A percentile compares a stretch with the other conserved stretches of the same genome.
These are phyloP conservation scores for Carollia perspicillata DNA, from an alignment of 2,113 vertebrate species.

Conservation along the genomic window DNA sequence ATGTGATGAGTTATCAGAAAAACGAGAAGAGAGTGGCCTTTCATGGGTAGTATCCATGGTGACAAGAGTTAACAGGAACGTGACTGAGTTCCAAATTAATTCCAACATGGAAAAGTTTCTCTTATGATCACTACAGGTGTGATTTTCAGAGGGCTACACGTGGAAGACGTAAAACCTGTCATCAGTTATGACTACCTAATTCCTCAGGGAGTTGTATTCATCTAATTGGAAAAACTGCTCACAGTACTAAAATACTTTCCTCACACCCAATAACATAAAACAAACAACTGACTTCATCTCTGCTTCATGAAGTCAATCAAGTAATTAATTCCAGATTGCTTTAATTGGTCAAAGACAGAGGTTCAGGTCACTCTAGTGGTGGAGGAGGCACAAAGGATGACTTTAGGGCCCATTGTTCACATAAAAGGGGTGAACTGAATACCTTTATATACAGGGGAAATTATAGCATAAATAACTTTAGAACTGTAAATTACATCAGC, in stretches of 20 bases:
- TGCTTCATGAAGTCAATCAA: slow-evolving; percentile 92
- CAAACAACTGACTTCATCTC: slow-evolving; percentile 90
- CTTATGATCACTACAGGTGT: slow-evolving; percentile 91
- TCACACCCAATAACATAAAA: slow-evolving; percentile 93
- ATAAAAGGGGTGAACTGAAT: slow-evolving; percentile 85
- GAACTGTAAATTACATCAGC: slow-evolving; percentile 82
- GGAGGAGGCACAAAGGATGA: slow-evolving; percentile 84
- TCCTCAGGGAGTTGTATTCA: slow-evolving; percentile 93
- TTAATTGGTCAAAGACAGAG: slow-evolving; percentile 91
- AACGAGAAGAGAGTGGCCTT: slow-evolving; percentile 90
- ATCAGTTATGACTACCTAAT: slow-evolving; percentile 95
- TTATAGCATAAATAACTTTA: slow-evolving; percentile 85
- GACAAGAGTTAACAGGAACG: slow-evolving; percentile 92
- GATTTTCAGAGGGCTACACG: slow-evolving; percentile 90
- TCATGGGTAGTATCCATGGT: slow-evolving; percentile 90
- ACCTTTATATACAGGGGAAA: slow-evolving; percentile 88
- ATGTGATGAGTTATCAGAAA: slow-evolving; percentile 90
- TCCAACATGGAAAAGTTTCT: slow-evolving; percentile 90
- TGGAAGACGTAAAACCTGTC: slow-evolving; percentile 97
- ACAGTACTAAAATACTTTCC: slow-evolving; percentile 93
- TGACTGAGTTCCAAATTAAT: slow-evolving; percentile 91
- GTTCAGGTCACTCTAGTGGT: slow-evolving; percentile 87
- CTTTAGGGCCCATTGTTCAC: slow-evolving; percentile 88
- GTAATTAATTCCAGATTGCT: slow-evolving; percentile 92
- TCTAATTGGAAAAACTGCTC: slow-evolving; percentile 91